Percentiles rank a stretch among this genome's conserved stretches.
Evolutionary conservation across 2,797 vertebrate species (phyloP).

Genomic region (Sebastes goodei): DNA sequence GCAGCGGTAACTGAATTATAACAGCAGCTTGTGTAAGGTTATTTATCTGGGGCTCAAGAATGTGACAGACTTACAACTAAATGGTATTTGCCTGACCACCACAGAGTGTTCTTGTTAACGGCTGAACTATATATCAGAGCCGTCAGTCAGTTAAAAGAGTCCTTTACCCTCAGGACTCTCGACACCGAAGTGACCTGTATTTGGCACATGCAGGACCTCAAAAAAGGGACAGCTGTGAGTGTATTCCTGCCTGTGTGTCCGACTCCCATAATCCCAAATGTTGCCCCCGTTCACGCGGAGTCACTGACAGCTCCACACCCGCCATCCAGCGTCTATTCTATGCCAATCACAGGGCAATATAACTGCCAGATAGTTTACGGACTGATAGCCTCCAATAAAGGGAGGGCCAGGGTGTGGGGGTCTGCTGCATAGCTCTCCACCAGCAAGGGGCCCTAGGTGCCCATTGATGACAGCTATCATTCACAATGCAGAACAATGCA

Average conservation of each 20-base stretch:
- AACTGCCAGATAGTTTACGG: conserved; percentile 62
- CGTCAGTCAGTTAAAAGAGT: conserved; percentile 5
- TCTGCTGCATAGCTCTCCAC: conserved; percentile 42
- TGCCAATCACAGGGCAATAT: conserved; percentile 59
- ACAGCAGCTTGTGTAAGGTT: background rate
- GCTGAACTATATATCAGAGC: conserved; percentile 29
- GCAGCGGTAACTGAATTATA: conserved; percentile 9
- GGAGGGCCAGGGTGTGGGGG: conserved; percentile 30
- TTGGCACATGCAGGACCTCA: conserved; percentile 8
- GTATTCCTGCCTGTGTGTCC: background rate
- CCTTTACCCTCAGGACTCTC: background rate
- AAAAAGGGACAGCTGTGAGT: conserved; percentile 26
- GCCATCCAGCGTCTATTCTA: conserved; percentile 30
- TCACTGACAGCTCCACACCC: conserved; percentile 23
- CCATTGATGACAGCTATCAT: conserved; percentile 57
- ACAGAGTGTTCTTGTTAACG: background rate
- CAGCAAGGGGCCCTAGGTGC: conserved; percentile 22
- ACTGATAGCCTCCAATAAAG: conserved; percentile 58
- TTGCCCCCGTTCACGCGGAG: conserved; percentile 22
- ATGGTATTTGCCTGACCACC: conserved; percentile 14
- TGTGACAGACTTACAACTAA: conserved; percentile 16
- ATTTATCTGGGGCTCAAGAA: conserved; percentile 32
- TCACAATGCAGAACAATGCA: conserved; percentile 59
- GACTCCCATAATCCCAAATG: conserved; percentile 11
- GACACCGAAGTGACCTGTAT: conserved; percentile 21